Conservation (phyloP, 2,113 vertebrate genomes). For the Datnioides undecimradiatus region DNA sequence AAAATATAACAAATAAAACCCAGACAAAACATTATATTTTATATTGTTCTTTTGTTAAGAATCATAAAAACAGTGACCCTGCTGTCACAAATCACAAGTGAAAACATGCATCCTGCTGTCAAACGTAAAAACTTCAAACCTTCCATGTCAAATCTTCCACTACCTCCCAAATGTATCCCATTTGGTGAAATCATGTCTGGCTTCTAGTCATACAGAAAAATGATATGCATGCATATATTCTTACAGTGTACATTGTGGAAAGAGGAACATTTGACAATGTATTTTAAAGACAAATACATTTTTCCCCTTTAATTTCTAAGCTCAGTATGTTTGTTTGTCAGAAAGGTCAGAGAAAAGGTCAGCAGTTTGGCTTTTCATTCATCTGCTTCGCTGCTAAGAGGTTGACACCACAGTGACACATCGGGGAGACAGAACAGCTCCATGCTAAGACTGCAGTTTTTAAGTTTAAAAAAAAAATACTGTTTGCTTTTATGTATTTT, state of each 20-base stretch:
- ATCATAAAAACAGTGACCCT: not conserved
- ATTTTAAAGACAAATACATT: not conserved
- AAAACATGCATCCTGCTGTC: not conserved
- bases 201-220: not conserved
- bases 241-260: not conserved
- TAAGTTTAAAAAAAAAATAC: too few species aligned
- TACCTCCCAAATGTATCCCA: not conserved
- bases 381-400: not conserved
- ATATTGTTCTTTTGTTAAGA: too few species aligned
- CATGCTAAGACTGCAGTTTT: not conserved
- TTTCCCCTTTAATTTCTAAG: not conserved
- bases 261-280: not conserved
- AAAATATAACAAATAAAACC: too few species aligned
- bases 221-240: not conserved
- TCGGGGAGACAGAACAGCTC: not conserved
- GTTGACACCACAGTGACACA: not conserved
- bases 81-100: not conserved
- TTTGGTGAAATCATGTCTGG: not conserved
- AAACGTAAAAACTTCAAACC: too few species aligned
- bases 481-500: too few species aligned
- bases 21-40: too few species aligned
- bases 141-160: not conserved
- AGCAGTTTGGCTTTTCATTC: not conserved
- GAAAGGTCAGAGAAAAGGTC: constrained; percentile 27
- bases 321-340: not conserved